A percentile compares a stretch with the other conserved stretches of the same genome.
Conservation (phyloP, 1,140 invertebrate genomes). For the Drosophila ambigua region DNA sequence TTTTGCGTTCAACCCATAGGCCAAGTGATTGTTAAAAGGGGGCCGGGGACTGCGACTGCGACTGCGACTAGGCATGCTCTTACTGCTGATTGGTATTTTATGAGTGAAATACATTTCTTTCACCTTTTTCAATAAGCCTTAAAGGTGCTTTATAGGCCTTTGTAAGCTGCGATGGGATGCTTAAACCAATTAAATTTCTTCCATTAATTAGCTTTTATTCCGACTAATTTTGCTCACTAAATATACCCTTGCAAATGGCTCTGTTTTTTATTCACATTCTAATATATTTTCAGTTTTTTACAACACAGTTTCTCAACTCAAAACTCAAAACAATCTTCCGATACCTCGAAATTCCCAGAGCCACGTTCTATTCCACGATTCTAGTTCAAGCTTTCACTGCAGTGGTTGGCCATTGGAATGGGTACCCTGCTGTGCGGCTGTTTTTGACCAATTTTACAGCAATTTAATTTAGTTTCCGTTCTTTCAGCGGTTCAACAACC, state of each 20-base stretch:
- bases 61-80: too few relatives aligned
- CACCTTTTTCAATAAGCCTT: too few relatives aligned
- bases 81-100: neutral
- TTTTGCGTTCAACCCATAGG: conserved; percentile 39
- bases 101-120: too few relatives aligned
- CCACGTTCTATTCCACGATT: conserved; percentile 5
- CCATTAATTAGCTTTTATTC: too few relatives aligned
- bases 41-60: neutral
- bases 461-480: conserved; percentile 59
- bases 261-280: neutral
- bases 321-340: neutral
- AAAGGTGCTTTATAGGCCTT: neutral
- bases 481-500: conserved; percentile 44
- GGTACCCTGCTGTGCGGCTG: conserved; percentile 26
- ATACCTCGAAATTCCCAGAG: conserved; percentile 11
- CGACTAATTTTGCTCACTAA: neutral
- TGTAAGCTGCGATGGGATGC: neutral
- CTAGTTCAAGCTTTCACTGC: conserved; percentile 20
- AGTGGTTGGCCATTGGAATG: conserved; percentile 23
- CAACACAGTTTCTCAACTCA: neutral
- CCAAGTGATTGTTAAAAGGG: conserved; percentile 14
- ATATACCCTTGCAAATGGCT: neutral
- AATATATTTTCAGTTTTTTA: neutral
- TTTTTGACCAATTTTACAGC: conserved; percentile 45
- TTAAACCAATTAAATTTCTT: neutral